A percentile compares a stretch with the other conserved stretches of the same genome.
phyloP scores from a whole-genome alignment of 2,797 vertebrate genomes.

The Heteromormyrus szaboi region DNA sequence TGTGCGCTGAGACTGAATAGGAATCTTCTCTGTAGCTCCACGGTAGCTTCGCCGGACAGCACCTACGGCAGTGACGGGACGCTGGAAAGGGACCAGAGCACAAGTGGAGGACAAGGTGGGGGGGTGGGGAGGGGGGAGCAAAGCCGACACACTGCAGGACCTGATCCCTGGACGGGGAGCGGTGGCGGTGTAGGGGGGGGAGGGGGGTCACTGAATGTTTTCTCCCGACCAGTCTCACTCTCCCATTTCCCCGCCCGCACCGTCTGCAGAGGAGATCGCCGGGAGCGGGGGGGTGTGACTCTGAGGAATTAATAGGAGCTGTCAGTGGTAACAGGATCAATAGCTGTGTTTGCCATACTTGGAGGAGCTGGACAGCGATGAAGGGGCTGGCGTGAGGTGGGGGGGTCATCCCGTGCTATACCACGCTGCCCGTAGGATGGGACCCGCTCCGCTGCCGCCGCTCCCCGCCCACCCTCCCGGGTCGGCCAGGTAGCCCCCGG shows the following conservation, averaged over 20 bases:
- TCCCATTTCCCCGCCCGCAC: neutral
- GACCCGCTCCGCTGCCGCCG: neutral
- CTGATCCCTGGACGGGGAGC: slow-evolving; percentile 42
- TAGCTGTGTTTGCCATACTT: slow-evolving; percentile 62
- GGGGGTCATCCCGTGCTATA: slow-evolving; percentile 41
- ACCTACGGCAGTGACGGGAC: neutral
- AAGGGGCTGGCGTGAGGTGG: slow-evolving; percentile 33
- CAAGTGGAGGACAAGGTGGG: neutral
- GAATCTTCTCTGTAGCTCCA: neutral
- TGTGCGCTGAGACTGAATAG: neutral
- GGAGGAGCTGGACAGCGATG: slow-evolving; percentile 48
- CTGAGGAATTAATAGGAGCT: slow-evolving; percentile 37
- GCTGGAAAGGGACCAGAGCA: neutral
- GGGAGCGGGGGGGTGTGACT: neutral
- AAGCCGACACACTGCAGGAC: slow-evolving; percentile 34
- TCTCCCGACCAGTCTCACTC: neutral
- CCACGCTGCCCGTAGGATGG: slow-evolving; percentile 31
- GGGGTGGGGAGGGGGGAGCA: neutral
- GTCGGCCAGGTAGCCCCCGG: neutral
- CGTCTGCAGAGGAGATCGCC: neutral
- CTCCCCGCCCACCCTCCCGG: neutral
- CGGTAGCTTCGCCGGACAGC: neutral
- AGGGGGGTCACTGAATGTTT: neutral
- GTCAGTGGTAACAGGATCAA: slow-evolving; percentile 51
- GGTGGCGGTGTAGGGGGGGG: neutral